phyloP scores from a whole-genome alignment of 2,797 vertebrate genomes.

The Sandelia bainsii region DNA sequence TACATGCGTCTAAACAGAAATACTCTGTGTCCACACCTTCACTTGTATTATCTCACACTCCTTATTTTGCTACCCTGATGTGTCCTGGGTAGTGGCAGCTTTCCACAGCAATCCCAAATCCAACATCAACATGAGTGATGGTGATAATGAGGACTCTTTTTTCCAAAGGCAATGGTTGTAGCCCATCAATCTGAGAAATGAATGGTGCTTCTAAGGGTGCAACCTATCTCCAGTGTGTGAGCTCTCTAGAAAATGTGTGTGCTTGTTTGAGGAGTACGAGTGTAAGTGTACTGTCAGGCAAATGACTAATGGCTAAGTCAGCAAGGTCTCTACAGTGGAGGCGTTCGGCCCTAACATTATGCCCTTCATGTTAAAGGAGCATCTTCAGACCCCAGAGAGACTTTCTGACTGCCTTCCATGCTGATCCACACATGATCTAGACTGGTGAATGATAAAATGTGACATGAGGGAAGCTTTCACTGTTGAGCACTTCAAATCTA shows the following conservation, averaged over 20 bases:
- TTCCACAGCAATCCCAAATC: conserved; percentile 14
- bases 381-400: conserved; percentile 43
- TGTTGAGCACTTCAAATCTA: background rate
- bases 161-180: conserved; percentile 20
- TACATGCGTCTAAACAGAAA: background rate
- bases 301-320: conserved; percentile 67
- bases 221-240: conserved; percentile 14
- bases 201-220: conserved; percentile 17
- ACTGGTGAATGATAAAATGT: conserved; percentile 22
- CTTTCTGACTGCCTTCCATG: conserved; percentile 28
- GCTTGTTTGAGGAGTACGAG: background rate
- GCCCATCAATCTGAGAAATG: conserved; percentile 31
- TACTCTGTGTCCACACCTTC: conserved; percentile 23
- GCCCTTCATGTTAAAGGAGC: conserved; percentile 48
- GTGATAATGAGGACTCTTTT: conserved; percentile 6
- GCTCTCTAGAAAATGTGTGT: conserved; percentile 16
- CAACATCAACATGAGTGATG: conserved; percentile 28
- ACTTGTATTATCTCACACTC: background rate
- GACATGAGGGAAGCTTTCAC: background rate
- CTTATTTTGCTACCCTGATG: background rate
- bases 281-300: conserved; percentile 43
- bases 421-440: conserved; percentile 15
- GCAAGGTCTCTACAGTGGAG: conserved; percentile 52
- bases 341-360: conserved; percentile 30
- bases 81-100: conserved; percentile 14